Percentiles rank a stretch among this genome's conserved stretches.
Conservation (phyloP, 2,888 invertebrate genomes). For the Girardia tigrina region DNA sequence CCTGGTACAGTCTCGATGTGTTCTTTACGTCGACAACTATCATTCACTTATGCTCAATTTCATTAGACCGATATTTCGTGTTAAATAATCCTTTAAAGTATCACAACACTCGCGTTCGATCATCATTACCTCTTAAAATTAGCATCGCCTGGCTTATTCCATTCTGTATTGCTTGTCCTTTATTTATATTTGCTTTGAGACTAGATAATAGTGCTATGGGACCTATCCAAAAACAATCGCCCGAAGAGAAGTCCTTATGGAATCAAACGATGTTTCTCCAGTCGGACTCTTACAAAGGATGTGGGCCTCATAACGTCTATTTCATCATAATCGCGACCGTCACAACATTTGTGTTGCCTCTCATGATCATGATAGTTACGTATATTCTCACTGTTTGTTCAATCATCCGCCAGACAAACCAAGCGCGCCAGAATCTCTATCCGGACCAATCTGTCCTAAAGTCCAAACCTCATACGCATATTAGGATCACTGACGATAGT, state of each 20-base stretch:
- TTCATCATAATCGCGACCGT: slow-evolving; percentile 40
- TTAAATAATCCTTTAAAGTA: slow-evolving; percentile 40
- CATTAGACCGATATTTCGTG: slow-evolving; percentile 40
- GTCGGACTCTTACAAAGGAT: slow-evolving; percentile 39
- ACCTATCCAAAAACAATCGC: background rate
- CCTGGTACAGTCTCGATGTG: slow-evolving; percentile 41
- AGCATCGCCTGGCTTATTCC: slow-evolving; percentile 40
- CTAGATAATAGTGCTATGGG: slow-evolving; percentile 28
- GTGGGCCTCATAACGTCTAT: slow-evolving; percentile 40
- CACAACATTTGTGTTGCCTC: slow-evolving; percentile 40
- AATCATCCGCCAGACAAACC: slow-evolving; percentile 37
- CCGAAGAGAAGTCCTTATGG: background rate
- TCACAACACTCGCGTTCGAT: slow-evolving; percentile 38
- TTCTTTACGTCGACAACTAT: slow-evolving; percentile 41
- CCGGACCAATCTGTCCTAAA: background rate
- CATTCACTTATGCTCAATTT: slow-evolving; percentile 40
- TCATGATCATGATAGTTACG: slow-evolving; percentile 40
- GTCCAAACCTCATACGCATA: background rate
- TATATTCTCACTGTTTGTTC: slow-evolving; percentile 40
- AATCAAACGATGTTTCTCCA: background rate
- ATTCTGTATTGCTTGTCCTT: slow-evolving; percentile 40
- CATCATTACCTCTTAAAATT: slow-evolving; percentile 39
- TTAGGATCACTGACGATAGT: background rate
- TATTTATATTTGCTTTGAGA: slow-evolving; percentile 38
- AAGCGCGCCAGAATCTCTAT: slow-evolving; percentile 32